These are phyloP conservation scores for Tapera naevia DNA, from an alignment of 2,797 vertebrate genomes.

Conservation along the genomic window DNA sequence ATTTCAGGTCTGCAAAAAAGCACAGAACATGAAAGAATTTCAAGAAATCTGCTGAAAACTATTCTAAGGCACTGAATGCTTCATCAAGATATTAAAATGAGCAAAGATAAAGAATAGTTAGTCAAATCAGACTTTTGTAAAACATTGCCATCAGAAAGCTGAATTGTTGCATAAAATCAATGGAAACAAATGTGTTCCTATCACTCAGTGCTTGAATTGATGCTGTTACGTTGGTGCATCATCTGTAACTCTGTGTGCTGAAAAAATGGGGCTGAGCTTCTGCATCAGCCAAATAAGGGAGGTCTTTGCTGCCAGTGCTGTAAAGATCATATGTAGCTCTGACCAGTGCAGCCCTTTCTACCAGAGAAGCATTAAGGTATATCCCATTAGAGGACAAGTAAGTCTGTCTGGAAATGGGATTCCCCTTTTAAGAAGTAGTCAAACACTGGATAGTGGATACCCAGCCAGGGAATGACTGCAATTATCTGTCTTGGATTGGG, in stretches of 20 bases:
- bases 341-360: neutral
- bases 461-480: neutral
- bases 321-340: neutral
- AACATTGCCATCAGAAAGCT: neutral
- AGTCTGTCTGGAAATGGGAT: neutral
- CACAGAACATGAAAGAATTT: neutral
- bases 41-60: conserved; percentile 4
- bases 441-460: neutral
- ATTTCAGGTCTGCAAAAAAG: neutral
- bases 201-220: neutral
- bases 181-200: neutral
- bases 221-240: neutral
- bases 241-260: neutral
- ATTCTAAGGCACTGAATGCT: neutral
- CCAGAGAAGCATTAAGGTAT: neutral
- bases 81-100: neutral
- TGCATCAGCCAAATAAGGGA: neutral
- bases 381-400: neutral
- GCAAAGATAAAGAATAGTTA: neutral
- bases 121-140: neutral
- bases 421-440: neutral
- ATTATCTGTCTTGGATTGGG: neutral
- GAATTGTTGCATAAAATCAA: neutral
- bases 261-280: neutral
- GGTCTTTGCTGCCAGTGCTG: neutral